Conservation (phyloP, 2,888 invertebrate genomes). For the Drosophila lacicola region DNA sequence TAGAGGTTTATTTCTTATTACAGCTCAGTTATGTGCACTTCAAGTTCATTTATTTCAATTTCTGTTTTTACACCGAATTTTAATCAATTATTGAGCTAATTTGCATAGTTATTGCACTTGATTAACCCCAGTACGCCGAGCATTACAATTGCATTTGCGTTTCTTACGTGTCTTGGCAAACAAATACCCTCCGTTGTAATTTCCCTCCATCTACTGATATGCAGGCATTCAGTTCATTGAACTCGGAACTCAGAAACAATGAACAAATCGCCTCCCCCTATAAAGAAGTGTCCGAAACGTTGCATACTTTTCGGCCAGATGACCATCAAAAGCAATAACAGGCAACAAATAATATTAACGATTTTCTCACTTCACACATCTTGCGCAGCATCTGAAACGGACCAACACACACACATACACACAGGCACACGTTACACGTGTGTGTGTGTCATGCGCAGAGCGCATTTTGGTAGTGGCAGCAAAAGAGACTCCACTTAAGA, state of each 20-base stretch:
- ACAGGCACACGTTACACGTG: constrained; percentile 16
- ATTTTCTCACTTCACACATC: constrained; percentile 69
- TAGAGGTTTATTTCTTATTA: background rate
- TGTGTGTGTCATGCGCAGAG: constrained; percentile 76
- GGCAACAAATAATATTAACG: constrained; percentile 66
- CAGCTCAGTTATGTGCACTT: background rate
- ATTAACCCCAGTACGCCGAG: background rate
- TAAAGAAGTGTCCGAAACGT: constrained; percentile 39
- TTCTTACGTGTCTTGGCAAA: constrained; percentile 9
- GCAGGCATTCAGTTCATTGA: constrained; percentile 47
- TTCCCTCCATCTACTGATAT: background rate
- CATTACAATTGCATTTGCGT: constrained; percentile 14
- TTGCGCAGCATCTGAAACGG: constrained; percentile 65
- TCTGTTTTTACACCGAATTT: background rate
- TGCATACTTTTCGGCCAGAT: constrained; percentile 58
- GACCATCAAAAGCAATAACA: constrained; percentile 30
- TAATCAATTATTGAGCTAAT: constrained; percentile 9
- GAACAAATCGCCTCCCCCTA: constrained; percentile 18
- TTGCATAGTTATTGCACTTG: constrained; percentile 20
- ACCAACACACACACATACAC: constrained; percentile 44
- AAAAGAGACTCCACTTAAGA: constrained; percentile 45
- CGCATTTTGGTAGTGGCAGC: constrained; percentile 63
- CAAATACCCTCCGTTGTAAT: constrained; percentile 19
- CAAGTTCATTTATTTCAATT: background rate
- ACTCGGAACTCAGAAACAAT: constrained; percentile 39